These are phyloP conservation scores for Rosalia funebris DNA, from an alignment of 2,888 invertebrate species.

Conservation along the genomic window DNA sequence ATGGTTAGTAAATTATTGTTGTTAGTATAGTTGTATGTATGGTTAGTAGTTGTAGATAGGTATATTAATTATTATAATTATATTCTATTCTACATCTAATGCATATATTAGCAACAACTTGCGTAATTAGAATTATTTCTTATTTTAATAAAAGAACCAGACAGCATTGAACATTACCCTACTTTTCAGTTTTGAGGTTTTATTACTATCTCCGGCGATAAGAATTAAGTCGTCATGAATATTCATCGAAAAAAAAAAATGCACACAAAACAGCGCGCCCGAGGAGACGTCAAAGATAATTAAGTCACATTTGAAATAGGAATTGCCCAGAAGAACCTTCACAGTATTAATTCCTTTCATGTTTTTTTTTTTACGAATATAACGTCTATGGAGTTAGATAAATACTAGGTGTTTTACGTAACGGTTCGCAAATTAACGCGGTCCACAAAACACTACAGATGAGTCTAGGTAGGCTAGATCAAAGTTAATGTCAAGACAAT, in stretches of 20 bases:
- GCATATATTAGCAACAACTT: constrained; percentile 1
- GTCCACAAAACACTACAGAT: constrained; percentile 12
- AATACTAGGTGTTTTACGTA: constrained; percentile 22
- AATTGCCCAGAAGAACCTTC: constrained; percentile 34
- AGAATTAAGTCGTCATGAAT: constrained; percentile 17
- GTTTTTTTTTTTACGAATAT: constrained; percentile 12
- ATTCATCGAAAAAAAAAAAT: constrained; percentile 20
- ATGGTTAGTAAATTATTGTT: too few species aligned
- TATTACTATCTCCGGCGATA: neutral
- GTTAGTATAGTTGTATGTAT: too few species aligned
- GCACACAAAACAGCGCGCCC: constrained; percentile 22
- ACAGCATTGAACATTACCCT: constrained; percentile 10
- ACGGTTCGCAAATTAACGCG: constrained; percentile 10
- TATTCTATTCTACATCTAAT: neutral
- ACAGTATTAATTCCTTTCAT: constrained; percentile 31
- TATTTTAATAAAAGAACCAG: constrained; percentile 8
- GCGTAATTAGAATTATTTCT: neutral
- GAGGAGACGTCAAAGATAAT: constrained; percentile 33
- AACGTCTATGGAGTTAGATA: constrained; percentile 10
- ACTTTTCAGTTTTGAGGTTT: constrained; percentile 1
- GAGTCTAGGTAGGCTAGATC: constrained; percentile 15
- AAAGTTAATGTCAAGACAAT: constrained; percentile 23
- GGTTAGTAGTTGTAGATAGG: too few species aligned
- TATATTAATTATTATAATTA: too few species aligned
- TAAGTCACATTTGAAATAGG: constrained; percentile 31